A percentile compares a stretch with the other conserved stretches of the same genome.
These are phyloP conservation scores for Phortica okadai DNA, from an alignment of 2,888 invertebrate species.

Conservation along the genomic window DNA sequence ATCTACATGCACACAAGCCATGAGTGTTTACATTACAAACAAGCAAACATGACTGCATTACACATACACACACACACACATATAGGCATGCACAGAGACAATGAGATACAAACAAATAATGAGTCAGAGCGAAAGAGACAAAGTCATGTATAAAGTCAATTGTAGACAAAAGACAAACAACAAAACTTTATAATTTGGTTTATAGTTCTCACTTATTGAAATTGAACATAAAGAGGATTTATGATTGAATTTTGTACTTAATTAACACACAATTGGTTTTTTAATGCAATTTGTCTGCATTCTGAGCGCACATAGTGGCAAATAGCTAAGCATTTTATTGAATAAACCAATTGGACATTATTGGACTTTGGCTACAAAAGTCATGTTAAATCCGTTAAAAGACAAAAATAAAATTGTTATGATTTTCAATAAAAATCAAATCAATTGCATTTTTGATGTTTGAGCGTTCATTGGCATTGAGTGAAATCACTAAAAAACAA, in stretches of 20 bases:
- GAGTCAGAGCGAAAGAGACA: background rate
- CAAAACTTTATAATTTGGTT: slow-evolving; percentile 25
- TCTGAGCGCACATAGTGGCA: background rate
- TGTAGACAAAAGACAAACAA: background rate
- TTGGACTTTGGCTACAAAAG: no score
- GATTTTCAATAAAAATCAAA: no score
- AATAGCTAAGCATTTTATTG: background rate
- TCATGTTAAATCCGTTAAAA: no score
- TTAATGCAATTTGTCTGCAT: slow-evolving; percentile 26
- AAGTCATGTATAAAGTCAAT: background rate
- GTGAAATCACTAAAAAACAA: no score
- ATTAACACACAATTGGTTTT: slow-evolving; percentile 30
- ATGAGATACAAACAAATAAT: background rate
- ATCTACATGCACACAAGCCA: background rate
- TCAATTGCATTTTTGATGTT: no score
- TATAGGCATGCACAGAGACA: background rate
- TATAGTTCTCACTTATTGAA: slow-evolving; percentile 14
- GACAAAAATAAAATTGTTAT: no score
- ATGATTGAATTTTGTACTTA: slow-evolving; percentile 29
- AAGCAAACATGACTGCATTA: background rate
- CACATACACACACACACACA: background rate
- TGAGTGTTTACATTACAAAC: background rate
- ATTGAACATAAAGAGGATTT: slow-evolving; percentile 28
- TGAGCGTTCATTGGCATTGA: no score
- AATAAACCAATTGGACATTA: background rate